Evolutionary conservation across 2,113 vertebrate genomes (phyloP), one percentile per base, ranked within the genome.

Genomic region (Tiliqua scincoides): DNA sequence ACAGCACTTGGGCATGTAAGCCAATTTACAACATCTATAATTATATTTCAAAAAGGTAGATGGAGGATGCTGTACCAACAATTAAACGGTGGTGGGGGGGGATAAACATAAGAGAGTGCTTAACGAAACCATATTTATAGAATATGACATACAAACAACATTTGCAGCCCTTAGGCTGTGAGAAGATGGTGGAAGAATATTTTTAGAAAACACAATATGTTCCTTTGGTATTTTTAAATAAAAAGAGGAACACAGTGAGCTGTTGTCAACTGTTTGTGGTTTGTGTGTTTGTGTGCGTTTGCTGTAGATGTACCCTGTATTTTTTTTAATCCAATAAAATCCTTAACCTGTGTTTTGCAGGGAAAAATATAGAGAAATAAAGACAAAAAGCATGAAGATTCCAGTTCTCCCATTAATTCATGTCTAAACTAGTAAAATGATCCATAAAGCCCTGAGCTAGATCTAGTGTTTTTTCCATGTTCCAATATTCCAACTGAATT

Each of bases 231-330:
- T 88, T 91, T 87, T 88, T 11, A 65, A 77, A 27, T 54, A 40
- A 75, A 79, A 85, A 85, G 1, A 95, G 94, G 2, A 91, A 95
- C 94, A 95, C 70, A 68, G 18, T 2, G 30, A 79, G 92, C 82
- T 93, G 86, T 93, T 89, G 86, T 88, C 87, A 84, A 87, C 68
- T 89, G 88, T 92, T 89, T 93, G 94, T 87, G 67, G 82, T n/a
- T n/a, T n/a, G n/a, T n/a, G n/a, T n/a, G n/a, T n/a, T n/a, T n/a
- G n/a, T n/a, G n/a, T 3, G 82, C 79, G 93, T 95, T 92, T 93
- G 94, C 92, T 89, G 93, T 91, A 94, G 92, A 91, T 91, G 93
- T 93, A 94, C 87, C 93, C 92, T 88, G 86, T 86, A 81, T 88
- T 82, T 52, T 91, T 83, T 80, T 73, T 9, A 85, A 93, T 86